phyloP scores from a whole-genome alignment of 64 coral and sea anemone genomes.

The Stylophora pistillata region DNA sequence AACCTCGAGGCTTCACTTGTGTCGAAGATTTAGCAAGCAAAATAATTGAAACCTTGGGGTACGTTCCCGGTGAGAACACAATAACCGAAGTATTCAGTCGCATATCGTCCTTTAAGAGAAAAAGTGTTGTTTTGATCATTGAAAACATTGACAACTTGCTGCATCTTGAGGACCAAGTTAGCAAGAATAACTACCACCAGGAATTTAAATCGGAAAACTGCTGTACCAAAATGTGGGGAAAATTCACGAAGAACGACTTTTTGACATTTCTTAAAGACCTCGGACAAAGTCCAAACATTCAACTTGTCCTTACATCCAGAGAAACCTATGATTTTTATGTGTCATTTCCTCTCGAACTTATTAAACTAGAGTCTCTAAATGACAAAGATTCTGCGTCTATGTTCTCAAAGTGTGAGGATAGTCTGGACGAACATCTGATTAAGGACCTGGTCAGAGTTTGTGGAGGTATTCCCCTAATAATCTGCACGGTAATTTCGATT shows the following conservation, averaged over 20 bases:
- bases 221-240: background rate
- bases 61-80: slow-evolving; percentile 4
- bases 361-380: slow-evolving; percentile 27
- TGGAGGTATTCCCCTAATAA: slow-evolving; percentile 39
- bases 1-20: slow-evolving; percentile 19
- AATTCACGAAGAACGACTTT: background rate
- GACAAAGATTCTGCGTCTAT: background rate
- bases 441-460: slow-evolving; percentile 23
- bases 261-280: background rate
- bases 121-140: slow-evolving; percentile 27
- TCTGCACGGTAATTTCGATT: slow-evolving; percentile 34
- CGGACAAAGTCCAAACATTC: background rate
- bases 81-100: background rate
- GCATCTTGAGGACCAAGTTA: background rate
- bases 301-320: slow-evolving; percentile 44
- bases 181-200: background rate
- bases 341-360: background rate
- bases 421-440: background rate
- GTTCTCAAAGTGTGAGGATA: background rate
- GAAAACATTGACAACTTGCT: slow-evolving; percentile 55
- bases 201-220: background rate
- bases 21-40: slow-evolving; percentile 35
- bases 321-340: slow-evolving; percentile 22
- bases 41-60: slow-evolving; percentile 35
- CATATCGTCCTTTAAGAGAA: background rate